phyloP scores from a whole-genome alignment of 2,113 vertebrate genomes.

The Cyphomyrus discorhynchus region DNA sequence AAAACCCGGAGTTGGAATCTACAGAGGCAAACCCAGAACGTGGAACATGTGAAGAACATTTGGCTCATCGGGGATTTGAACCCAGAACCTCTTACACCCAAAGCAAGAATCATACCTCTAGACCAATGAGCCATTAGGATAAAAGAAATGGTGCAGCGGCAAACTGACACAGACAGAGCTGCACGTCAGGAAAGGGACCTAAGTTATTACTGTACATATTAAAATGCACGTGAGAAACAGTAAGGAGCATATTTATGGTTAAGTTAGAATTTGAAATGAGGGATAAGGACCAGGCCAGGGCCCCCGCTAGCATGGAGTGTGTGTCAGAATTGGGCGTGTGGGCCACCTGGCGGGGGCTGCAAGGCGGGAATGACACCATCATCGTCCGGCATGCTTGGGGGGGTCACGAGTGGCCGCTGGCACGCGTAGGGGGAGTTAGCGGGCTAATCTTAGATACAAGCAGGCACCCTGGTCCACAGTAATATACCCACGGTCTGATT shows the following conservation, averaged over 20 bases:
- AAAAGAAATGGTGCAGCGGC: background rate
- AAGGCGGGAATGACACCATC: constrained; percentile 34
- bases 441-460: constrained; percentile 56
- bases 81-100: background rate
- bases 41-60: background rate
- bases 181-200: background rate
- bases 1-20: background rate
- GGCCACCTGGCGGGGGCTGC: constrained; percentile 31
- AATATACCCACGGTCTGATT: background rate
- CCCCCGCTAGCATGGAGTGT: background rate
- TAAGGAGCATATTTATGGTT: background rate
- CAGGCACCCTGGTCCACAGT: background rate
- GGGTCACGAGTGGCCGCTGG: constrained; percentile 31
- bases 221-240: background rate
- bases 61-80: background rate
- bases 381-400: constrained; percentile 21
- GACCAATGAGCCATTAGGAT: background rate
- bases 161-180: background rate
- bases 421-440: constrained; percentile 32
- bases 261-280: background rate
- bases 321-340: background rate
- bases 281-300: background rate
- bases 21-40: background rate
- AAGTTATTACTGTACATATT: background rate
- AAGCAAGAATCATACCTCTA: background rate